Evolutionary conservation across 2,113 vertebrate species (phyloP).

Genomic region (Chamaetylas fuelleborni): DNA sequence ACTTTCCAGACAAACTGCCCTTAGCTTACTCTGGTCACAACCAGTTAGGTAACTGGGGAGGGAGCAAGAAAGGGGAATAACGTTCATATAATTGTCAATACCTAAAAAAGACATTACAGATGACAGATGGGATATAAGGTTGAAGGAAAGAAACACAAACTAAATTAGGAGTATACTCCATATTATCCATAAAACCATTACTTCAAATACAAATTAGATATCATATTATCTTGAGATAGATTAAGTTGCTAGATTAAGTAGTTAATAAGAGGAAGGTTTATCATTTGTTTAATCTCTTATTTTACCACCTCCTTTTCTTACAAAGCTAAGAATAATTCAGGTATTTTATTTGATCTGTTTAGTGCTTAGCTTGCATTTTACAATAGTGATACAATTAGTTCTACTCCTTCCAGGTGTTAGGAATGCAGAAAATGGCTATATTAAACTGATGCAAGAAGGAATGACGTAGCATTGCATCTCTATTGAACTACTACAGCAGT

Average conservation of each 20-base stretch:
- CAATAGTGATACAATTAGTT: neutral
- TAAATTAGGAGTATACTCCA: neutral
- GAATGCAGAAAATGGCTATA: neutral
- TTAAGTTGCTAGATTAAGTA: neutral
- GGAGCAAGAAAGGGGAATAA: neutral
- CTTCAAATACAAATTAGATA: neutral
- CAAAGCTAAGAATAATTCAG: neutral
- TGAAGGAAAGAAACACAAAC: neutral
- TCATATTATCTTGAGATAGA: neutral
- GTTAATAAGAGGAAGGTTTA: neutral
- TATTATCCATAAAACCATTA: neutral
- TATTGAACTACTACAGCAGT: neutral
- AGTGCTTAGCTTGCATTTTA: neutral
- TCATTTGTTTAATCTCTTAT: neutral
- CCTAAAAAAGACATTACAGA: neutral
- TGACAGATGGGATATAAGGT: neutral
- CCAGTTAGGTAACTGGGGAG: rapidly evolving
- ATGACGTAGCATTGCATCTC: neutral
- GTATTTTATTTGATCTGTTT: neutral
- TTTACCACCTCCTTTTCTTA: neutral
- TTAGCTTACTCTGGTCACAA: neutral
- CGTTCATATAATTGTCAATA: neutral
- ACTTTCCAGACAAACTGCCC: neutral
- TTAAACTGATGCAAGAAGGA: neutral
- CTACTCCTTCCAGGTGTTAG: neutral